Conservation (phyloP, 2,113 vertebrate genomes). For the Athene noctua region DNA sequence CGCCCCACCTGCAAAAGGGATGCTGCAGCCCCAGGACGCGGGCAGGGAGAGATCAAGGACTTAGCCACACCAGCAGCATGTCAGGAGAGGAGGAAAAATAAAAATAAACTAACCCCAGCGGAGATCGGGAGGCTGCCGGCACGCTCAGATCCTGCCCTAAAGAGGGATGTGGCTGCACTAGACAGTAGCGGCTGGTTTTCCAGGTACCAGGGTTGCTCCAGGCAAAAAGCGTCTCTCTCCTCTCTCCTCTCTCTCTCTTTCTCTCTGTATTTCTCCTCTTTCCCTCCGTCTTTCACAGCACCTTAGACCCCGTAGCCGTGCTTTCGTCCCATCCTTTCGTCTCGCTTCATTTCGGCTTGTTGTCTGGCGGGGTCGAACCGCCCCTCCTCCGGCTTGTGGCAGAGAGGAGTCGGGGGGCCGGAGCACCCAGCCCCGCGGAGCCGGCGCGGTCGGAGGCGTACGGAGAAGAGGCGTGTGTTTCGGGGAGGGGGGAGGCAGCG, state of each 20-base stretch:
- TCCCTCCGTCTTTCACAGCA: conserved; percentile 29
- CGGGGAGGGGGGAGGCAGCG: conserved; percentile 48
- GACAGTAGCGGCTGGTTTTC: conserved; percentile 76
- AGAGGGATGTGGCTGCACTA: conserved; percentile 69
- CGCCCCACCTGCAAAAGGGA: conserved; percentile 62
- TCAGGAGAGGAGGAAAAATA: conserved; percentile 65
- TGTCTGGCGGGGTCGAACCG: background rate
- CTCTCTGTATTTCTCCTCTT: conserved; percentile 29
- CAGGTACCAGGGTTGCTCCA: conserved; percentile 78
- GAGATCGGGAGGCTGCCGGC: conserved; percentile 74
- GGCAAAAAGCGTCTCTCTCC: conserved; percentile 65
- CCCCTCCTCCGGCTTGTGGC: background rate
- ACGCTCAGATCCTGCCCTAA: conserved; percentile 68
- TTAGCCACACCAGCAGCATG: conserved; percentile 67
- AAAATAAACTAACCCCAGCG: conserved; percentile 58
- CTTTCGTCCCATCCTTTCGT: conserved; percentile 71
- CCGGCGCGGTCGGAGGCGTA: background rate
- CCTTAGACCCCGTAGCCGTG: conserved; percentile 56
- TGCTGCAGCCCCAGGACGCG: conserved; percentile 64
- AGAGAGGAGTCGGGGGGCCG: background rate
- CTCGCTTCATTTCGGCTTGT: conserved; percentile 66
- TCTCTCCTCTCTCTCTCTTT: background rate
- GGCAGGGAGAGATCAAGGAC: conserved; percentile 65
- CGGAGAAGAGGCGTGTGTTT: background rate
- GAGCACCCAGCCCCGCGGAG: background rate